phyloP scores from a whole-genome alignment of 1,140 invertebrate species.

The Drosophila subobscura region DNA sequence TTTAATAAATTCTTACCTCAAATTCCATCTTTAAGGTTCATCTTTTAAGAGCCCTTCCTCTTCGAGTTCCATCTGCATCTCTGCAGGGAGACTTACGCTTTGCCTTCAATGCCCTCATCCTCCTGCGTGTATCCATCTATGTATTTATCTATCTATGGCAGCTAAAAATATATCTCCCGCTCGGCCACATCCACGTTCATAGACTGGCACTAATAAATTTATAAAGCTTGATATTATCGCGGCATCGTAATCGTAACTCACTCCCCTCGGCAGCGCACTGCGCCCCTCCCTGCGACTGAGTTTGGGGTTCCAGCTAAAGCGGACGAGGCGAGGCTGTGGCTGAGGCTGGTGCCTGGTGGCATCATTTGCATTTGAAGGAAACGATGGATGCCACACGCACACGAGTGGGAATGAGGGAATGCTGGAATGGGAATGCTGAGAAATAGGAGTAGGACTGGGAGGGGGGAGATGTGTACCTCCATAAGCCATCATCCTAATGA shows the following conservation, averaged over 20 bases:
- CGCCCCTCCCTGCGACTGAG: not conserved
- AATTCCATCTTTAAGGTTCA: too few relatives aligned
- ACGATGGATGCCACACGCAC: slow-evolving; percentile 47
- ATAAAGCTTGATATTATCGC: slow-evolving; percentile 51
- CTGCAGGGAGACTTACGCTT: not conserved
- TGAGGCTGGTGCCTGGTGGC: too few relatives aligned
- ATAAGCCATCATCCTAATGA: slow-evolving; percentile 24
- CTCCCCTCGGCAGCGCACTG: not conserved
- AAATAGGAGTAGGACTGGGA: too few relatives aligned
- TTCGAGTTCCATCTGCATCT: too few relatives aligned
- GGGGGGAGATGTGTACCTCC: not conserved
- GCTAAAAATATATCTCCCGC: slow-evolving; percentile 60
- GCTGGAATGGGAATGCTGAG: not conserved
- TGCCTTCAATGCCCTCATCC: slow-evolving; percentile 1
- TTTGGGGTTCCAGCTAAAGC: slow-evolving; percentile 22
- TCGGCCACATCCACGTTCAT: not conserved
- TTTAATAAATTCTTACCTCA: too few relatives aligned
- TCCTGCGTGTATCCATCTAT: slow-evolving; percentile 11
- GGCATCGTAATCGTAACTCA: slow-evolving; percentile 37
- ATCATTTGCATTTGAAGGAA: slow-evolving; percentile 57
- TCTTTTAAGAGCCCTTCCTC: too few relatives aligned
- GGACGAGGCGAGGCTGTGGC: slow-evolving; percentile 3
- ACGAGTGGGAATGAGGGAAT: too few relatives aligned
- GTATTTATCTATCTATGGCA: slow-evolving; percentile 20
- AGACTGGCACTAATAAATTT: slow-evolving; percentile 55